Evolutionary conservation across 2,888 invertebrate genomes (phyloP), one percentile per base, ranked within the genome.

Genomic region (Drosophila subquinaria): DNA sequence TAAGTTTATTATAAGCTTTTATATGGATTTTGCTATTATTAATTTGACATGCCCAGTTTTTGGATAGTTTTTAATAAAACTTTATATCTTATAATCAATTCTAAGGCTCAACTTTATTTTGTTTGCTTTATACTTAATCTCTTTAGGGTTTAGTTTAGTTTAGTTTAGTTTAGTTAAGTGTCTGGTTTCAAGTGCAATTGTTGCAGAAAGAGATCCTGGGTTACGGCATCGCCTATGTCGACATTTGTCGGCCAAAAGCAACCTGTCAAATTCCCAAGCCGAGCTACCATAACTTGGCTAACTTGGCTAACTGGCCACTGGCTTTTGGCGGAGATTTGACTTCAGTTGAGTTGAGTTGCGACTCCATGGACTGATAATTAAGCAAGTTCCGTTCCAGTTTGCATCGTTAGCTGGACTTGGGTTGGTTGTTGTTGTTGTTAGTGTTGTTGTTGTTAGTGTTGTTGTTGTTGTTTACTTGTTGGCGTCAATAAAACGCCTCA

Each of bases 361-460:
- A 30, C 53, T 35, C 38, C 59, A 47, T 59, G 43, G 78, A 68
- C 60, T 60, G 77, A 71, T 85, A 88, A 88, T 88, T 88, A 82
- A 79, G 76, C 73, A 77, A 87, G 85, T 88, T 86, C 88, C 85
- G 85, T 86, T 86, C 85, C 86, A 86, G 76, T 85, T 88, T 71
- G 66, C 48, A 69, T 38, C 27, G 53, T 47, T 60, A 52, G 65
- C 72, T 72, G 69, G 79, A 65, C 75, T 59, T 15, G 38, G 48
- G 17, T 15, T 56, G 51, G 35, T 45, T 40, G 27, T 56, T 67
- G 51, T 59, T 68, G 59, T 36, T 47, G 27, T 56, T 67, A 51
- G 59, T 68, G 59, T 36, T 47, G 50, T 45, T 64, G 47, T 57
- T 66, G 48, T 50, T 64, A 69, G 23, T 62, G 52, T 13, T 59